Evolutionary conservation across 2,888 invertebrate genomes (phyloP).

Genomic region (Hirudinaria manillensis): DNA sequence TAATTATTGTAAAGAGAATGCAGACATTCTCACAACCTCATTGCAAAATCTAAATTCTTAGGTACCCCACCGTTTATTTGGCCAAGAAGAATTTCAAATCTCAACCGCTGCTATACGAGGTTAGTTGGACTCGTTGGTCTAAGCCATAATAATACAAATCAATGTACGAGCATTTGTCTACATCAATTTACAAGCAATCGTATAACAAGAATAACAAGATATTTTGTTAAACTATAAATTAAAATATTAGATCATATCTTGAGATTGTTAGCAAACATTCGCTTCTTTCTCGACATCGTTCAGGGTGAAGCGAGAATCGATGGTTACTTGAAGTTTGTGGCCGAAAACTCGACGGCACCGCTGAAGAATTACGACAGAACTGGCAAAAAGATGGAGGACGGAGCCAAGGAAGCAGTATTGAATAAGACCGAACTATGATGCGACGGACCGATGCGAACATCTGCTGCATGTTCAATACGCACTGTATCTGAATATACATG

Average conservation of each 20-base stretch:
- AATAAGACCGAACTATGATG: too few relatives aligned
- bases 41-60: neutral
- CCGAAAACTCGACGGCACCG: constrained; percentile 22
- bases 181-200: too few relatives aligned
- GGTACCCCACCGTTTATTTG: constrained; percentile 24
- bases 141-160: neutral
- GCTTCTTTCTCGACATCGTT: too few relatives aligned
- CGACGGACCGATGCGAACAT: too few relatives aligned
- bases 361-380: constrained; percentile 18
- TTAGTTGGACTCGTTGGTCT: neutral
- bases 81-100: constrained; percentile 17
- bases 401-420: neutral
- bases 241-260: neutral
- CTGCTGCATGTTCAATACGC: too few relatives aligned
- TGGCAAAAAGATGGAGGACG: constrained; percentile 15
- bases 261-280: neutral
- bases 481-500: too few relatives aligned
- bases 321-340: constrained; percentile 19
- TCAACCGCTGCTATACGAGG: constrained; percentile 24
- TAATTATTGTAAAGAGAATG: too few relatives aligned
- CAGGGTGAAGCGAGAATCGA: constrained; percentile 21
- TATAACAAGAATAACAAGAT: neutral
- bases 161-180: too few relatives aligned
- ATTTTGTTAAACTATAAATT: neutral
- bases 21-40: neutral